phyloP scores from a whole-genome alignment of 2,113 vertebrate species.

The Chloebia gouldiae region DNA sequence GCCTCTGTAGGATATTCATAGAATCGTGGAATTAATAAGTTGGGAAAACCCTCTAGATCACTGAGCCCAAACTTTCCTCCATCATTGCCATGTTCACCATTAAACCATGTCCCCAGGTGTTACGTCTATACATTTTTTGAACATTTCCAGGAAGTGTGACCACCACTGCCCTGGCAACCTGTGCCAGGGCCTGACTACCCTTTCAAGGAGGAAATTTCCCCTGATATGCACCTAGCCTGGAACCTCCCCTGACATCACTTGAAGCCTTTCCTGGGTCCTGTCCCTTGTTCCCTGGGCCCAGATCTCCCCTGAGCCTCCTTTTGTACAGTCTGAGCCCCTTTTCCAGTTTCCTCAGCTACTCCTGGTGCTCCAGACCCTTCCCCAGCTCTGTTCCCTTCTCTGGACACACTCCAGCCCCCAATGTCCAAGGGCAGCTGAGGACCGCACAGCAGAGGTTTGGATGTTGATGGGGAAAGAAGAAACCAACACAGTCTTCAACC shows the following conservation, averaged over 20 bases:
- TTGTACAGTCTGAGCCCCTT: background rate
- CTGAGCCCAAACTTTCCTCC: background rate
- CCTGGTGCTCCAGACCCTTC: background rate
- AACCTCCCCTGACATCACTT: background rate
- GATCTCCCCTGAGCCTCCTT: background rate
- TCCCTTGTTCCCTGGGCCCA: background rate
- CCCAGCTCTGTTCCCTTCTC: background rate
- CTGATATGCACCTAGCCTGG: background rate
- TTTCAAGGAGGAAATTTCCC: background rate
- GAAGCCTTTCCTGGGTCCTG: fast-evolving
- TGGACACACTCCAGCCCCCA: background rate
- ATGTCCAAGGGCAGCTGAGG: background rate
- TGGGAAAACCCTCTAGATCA: background rate
- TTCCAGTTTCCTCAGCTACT: background rate
- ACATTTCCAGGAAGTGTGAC: background rate
- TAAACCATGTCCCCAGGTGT: background rate
- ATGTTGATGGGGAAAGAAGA: background rate
- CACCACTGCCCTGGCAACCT: too few relatives aligned
- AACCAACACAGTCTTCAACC: background rate
- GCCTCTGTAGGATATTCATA: background rate
- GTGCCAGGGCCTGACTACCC: background rate
- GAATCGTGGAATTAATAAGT: background rate
- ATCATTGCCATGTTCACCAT: background rate
- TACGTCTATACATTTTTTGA: background rate
- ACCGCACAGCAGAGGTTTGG: background rate